Percentiles rank a stretch among this genome's conserved stretches.
phyloP scores from a whole-genome alignment of 2,888 invertebrate species.

The Cephus spinipes region DNA sequence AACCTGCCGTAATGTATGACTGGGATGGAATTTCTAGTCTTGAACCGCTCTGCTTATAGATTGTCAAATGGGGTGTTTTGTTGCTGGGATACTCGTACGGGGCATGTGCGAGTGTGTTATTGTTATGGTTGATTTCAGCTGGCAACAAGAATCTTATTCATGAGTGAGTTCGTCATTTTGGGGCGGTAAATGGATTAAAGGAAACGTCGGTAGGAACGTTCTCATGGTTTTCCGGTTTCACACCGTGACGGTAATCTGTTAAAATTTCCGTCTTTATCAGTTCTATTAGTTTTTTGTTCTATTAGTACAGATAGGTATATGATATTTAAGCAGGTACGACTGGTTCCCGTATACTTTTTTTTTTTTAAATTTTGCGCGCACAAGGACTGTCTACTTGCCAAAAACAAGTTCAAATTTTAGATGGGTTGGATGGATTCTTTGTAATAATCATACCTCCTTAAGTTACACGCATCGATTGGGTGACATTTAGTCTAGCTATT shows the following conservation, averaged over 20 bases:
- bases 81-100: background rate
- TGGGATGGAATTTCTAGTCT: background rate
- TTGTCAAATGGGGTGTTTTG: background rate
- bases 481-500: background rate
- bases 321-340: too few species aligned
- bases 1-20: background rate
- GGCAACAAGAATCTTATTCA: background rate
- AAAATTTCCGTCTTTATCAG: background rate
- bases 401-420: too few species aligned
- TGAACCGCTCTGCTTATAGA: background rate
- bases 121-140: background rate
- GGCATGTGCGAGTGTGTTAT: background rate
- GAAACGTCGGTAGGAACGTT: background rate
- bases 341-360: too few species aligned
- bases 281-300: background rate
- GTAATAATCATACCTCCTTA: too few species aligned
- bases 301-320: background rate
- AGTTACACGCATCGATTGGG: background rate
- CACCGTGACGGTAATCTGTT: background rate
- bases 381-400: too few species aligned
- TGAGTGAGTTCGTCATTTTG: background rate
- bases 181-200: background rate
- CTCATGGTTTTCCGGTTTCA: background rate
- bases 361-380: too few species aligned
- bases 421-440: too few species aligned